Conservation (phyloP, 2,797 vertebrate genomes). For the Hippocampus kuda region DNA sequence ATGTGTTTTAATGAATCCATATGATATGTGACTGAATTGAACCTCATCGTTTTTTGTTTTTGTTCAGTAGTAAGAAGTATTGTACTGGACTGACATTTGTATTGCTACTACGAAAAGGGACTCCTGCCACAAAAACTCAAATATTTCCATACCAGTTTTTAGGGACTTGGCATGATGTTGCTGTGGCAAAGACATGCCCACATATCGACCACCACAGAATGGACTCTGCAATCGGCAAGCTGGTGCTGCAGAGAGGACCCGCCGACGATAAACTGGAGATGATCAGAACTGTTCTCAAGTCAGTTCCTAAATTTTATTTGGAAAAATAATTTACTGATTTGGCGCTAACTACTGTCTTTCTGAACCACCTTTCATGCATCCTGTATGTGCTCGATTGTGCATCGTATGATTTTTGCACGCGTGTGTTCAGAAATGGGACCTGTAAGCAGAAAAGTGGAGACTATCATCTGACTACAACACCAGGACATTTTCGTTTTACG, state of each 20-base stretch:
- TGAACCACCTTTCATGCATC: too few species aligned
- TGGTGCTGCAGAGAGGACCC: constrained; percentile 55
- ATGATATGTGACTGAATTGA: too few species aligned
- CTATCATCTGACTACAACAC: constrained; percentile 55
- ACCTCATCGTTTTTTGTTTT: background rate
- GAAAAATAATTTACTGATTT: too few species aligned
- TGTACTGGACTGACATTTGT: background rate
- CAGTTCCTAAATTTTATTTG: background rate
- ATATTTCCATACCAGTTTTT: constrained; percentile 64
- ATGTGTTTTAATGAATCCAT: too few species aligned
- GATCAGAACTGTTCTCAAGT: constrained; percentile 46
- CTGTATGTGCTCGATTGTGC: background rate
- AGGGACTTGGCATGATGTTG: constrained; percentile 82
- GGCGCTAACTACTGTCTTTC: too few species aligned
- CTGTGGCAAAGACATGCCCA: constrained; percentile 62
- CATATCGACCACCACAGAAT: constrained; percentile 54
- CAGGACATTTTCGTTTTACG: constrained; percentile 52
- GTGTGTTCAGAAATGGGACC: constrained; percentile 42
- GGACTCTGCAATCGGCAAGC: constrained; percentile 60
- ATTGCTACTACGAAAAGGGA: background rate
- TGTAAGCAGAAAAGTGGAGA: constrained; percentile 50
- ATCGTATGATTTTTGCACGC: background rate
- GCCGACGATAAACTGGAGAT: constrained; percentile 37
- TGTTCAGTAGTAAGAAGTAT: background rate
- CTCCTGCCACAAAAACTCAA: background rate